phyloP scores from a whole-genome alignment of 2,797 vertebrate genomes.

The Centropyge bicolor region DNA sequence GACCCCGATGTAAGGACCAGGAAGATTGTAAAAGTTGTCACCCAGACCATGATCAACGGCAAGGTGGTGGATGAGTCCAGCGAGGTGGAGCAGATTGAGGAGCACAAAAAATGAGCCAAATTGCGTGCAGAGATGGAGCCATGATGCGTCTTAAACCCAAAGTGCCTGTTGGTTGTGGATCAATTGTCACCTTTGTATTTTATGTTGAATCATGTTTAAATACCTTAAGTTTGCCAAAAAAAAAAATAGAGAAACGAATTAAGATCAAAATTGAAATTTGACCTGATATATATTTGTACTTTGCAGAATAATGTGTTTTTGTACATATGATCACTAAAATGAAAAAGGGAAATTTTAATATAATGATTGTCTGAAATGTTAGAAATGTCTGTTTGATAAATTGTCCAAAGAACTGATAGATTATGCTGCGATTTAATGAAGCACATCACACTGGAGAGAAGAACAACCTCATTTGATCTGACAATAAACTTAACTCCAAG shows the following conservation, averaged over 20 bases:
- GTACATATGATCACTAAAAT: constrained; percentile 5
- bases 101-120: constrained; percentile 82
- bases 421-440: neutral
- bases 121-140: neutral
- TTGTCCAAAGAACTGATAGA: neutral
- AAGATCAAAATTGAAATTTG: neutral
- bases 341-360: neutral
- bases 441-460: neutral
- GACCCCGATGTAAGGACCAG: constrained; percentile 87
- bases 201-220: neutral
- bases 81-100: constrained; percentile 88
- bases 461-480: neutral
- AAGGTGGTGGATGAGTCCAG: constrained; percentile 89
- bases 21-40: constrained; percentile 90
- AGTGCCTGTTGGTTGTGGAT: constrained; percentile 25
- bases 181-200: neutral
- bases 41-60: constrained; percentile 89
- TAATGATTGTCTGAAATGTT: constrained; percentile 2
- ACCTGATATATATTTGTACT: neutral
- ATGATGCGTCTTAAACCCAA: constrained; percentile 23
- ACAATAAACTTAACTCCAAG: neutral
- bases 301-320: constrained; percentile 14
- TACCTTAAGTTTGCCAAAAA: constrained; percentile 19
- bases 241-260: neutral
- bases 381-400: neutral